Base-by-base conservation (phyloP, 2,888 invertebrate genomes). In the Syrphus vitripennis region DNA sequence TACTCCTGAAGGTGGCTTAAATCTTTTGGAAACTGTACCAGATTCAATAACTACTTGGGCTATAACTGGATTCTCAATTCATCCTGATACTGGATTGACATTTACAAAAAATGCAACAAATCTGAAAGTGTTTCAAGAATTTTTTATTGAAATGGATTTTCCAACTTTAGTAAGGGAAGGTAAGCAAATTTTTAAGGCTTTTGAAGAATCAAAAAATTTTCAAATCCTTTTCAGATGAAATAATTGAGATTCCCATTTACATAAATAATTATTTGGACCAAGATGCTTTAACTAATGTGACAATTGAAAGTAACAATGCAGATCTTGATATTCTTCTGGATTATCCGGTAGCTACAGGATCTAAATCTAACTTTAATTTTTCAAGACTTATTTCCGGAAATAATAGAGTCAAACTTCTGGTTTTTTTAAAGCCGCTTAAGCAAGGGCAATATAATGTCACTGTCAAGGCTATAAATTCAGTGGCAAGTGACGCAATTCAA, bases 21-120 rank as follows among this genome's bases (percentile, higher is more conserved):
- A 92, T 12, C 88, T 94, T 12, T 92, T 94, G 65, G 93, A 95
- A 88, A 94, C 92, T 34, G 94, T 96, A 9, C 97, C 97, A 0
- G 95, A 95, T 89, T 95, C 95, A 0, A 95, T 97, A 77, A 96
- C 96, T 3, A 96, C 96, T 0, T 97, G 97, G 96, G 93, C 96
- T 3, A 93, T 97, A 16, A 95, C 95, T 63, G 97, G 96, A 4
- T 97, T 97, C 90, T 96, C 97, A 24, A 92, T 97, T 71, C 95
- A 96, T 90, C 93, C 94, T 0, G 92, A 94, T 1, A 93, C 94
- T 87, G 97, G 97, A 16, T 92, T 97, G n/a, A 96, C 96, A n/a
- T 93, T 97, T 6, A 94, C 95, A 6, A 76, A 72, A 16, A 63
- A 59, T 9, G 67, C 88, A 16, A 93, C 94, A 14, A 94, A 94